Evolutionary conservation across 1,140 invertebrate genomes (phyloP), one percentile per base, ranked within the genome.

Genomic region (Choristoneura fumiferana): DNA sequence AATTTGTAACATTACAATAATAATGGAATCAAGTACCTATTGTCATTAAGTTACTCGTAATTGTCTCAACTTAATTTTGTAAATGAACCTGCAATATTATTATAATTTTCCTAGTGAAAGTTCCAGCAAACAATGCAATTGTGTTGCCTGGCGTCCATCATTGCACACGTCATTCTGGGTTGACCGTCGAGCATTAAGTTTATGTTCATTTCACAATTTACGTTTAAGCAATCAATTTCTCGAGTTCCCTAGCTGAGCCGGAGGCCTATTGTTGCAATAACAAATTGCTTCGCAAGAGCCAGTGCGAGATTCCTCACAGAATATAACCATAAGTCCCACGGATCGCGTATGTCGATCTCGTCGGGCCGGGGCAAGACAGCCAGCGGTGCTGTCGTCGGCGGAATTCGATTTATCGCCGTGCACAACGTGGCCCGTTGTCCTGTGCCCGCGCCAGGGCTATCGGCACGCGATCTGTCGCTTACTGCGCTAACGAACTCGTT

Each of bases 341-440:
- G 62, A 85, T 85, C 79, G 62, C 62, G 65, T 67, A 54, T 62
- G 67, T 79, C 66, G 76, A 84, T 84, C 79, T 76, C 65, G 49
- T n/a, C n/a, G n/a, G n/a, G n/a, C n/a, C n/a, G n/a, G n/a, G n/a
- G n/a, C n/a, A 29, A 6, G 6, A 37, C 70, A 60, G 70, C 78
- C 73, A 76, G 69, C 69, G 65, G 57, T 62, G 77, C 71, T 81
- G 76, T 86, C 81, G 76, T 78, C 76, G 43, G 81, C 78, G 73
- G 73, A 80, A 76, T 84, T 81, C 73, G 72, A 84, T 87, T 84
- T 87, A 87, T 84, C 65, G 80, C 61, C 67, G 67, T 59, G 69
- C 71, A 84, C 81, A 86, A 86, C 73, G 76, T 73, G 58, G 56
- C 62, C 69, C 77, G 78, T 84, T 81, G 81, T 84, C 58, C n/a